Conservation (phyloP, 1,140 invertebrate genomes). For the Doryteuthis pealeii region DNA sequence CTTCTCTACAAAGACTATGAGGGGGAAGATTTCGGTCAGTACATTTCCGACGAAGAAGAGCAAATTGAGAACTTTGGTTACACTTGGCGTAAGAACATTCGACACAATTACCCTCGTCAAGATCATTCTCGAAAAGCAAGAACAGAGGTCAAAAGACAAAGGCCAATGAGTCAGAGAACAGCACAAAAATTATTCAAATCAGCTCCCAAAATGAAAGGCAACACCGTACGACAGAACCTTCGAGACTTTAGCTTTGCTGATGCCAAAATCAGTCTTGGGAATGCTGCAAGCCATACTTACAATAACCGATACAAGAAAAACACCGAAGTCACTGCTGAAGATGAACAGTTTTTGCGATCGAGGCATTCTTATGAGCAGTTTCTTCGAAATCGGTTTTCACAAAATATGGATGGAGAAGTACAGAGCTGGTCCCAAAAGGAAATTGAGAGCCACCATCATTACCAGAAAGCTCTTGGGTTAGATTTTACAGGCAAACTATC, state of each 20-base stretch:
- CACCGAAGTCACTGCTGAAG: neutral
- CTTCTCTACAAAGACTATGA: constrained; percentile 23
- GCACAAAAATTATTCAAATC: neutral
- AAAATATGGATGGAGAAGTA: neutral
- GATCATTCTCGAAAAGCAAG: constrained; percentile 17
- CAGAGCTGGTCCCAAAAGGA: neutral
- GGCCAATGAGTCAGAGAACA: neutral
- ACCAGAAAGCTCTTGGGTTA: neutral
- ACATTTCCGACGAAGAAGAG: constrained; percentile 24
- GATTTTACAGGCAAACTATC: neutral
- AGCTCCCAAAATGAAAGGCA: constrained; percentile 3
- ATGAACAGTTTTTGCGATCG: neutral
- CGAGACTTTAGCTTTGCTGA: constrained; percentile 30
- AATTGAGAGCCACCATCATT: neutral
- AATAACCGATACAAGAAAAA: neutral
- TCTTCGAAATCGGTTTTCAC: neutral
- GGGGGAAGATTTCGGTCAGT: constrained; percentile 27
- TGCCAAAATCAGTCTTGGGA: constrained; percentile 24
- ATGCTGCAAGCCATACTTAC: neutral
- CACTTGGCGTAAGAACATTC: neutral
- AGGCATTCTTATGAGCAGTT: neutral
- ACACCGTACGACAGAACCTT: constrained; percentile 1
- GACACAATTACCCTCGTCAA: neutral
- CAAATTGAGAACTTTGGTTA: neutral
- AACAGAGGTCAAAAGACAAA: constrained; percentile 17